Percentiles rank a stretch among this genome's conserved stretches.
phyloP scores from a whole-genome alignment of 2,888 invertebrate genomes.

The Nomada flava region DNA sequence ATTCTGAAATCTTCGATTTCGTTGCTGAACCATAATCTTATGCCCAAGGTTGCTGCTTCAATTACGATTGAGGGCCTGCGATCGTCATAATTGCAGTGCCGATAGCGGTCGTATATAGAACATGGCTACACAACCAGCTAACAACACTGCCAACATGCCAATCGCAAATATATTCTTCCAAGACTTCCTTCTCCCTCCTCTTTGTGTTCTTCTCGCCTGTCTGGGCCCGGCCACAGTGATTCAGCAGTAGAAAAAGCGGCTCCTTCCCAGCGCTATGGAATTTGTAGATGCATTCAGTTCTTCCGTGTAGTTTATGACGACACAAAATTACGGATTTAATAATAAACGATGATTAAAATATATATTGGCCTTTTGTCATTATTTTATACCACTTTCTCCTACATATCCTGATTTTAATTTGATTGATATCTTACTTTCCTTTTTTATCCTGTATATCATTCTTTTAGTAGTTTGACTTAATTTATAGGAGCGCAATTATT shows the following conservation, averaged over 20 bases:
- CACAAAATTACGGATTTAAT: background rate
- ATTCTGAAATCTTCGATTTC: too few relatives aligned
- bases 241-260: background rate
- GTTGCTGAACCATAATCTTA: background rate
- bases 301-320: background rate
- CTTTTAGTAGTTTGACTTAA: too few relatives aligned
- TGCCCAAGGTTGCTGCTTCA: background rate
- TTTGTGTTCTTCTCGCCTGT: background rate
- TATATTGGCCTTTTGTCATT: background rate
- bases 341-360: background rate
- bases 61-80: constrained; percentile 71
- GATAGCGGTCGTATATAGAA: constrained; percentile 95
- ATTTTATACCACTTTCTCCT: background rate
- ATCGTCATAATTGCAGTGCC: constrained; percentile 94
- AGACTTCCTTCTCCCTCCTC: constrained; percentile 21
- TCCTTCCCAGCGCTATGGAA: background rate
- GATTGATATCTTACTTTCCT: too few relatives aligned
- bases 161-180: constrained; percentile 72
- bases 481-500: too few relatives aligned
- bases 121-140: constrained; percentile 97
- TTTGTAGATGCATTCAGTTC: background rate
- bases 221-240: background rate
- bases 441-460: too few relatives aligned
- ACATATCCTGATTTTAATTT: too few relatives aligned
- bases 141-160: constrained; percentile 99